A percentile compares a stretch with the other conserved stretches of the same genome.
Evolutionary conservation across 2,113 vertebrate genomes (phyloP).

Genomic region (Pterocles burchelli): DNA sequence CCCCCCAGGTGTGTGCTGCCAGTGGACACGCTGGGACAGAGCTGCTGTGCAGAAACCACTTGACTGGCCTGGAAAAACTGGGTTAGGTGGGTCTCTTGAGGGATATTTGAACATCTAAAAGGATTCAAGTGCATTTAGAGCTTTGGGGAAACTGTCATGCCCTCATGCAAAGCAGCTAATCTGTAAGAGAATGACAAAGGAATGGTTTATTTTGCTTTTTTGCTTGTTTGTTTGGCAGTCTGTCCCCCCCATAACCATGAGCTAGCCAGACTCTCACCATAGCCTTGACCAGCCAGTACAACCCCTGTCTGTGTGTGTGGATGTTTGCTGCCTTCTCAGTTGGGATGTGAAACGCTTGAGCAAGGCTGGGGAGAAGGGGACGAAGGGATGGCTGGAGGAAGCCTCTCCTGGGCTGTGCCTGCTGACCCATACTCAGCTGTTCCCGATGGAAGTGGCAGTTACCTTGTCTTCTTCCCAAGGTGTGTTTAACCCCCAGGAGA

Average conservation of each 20-base stretch:
- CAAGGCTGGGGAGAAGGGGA: neutral
- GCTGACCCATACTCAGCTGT: neutral
- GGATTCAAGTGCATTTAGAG: neutral
- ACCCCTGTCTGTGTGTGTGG: neutral
- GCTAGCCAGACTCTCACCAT: neutral
- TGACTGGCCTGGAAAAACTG: neutral
- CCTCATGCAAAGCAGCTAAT: neutral
- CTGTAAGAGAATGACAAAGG: neutral
- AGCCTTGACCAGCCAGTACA: neutral
- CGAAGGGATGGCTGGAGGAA: neutral
- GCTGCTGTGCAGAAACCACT: neutral
- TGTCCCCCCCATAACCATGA: neutral
- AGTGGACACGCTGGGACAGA: fast-evolving
- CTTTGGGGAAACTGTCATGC: neutral
- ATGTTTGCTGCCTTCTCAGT: neutral
- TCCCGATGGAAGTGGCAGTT: fast-evolving
- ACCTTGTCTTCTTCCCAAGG: neutral
- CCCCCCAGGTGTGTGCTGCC: neutral
- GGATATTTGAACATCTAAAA: neutral
- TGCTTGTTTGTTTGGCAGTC: neutral
- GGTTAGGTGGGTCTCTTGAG: neutral
- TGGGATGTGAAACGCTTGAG: neutral
- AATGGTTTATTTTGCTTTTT: neutral
- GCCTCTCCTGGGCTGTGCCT: neutral
- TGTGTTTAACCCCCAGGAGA: neutral